These are phyloP conservation scores for Bedellia somnulentella DNA, from an alignment of 2,888 invertebrate genomes.

Conservation along the genomic window DNA sequence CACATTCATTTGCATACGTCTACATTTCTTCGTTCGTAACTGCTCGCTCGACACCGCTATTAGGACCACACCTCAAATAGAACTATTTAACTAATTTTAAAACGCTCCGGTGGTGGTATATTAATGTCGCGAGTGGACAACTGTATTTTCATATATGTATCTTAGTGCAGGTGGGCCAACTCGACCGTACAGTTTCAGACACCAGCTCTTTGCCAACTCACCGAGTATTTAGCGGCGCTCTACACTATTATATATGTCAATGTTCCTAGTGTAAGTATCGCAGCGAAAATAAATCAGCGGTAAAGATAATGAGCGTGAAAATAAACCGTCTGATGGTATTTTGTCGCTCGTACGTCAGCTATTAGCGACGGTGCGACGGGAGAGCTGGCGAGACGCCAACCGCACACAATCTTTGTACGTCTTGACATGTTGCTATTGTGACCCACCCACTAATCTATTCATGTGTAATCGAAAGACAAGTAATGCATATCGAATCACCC, in stretches of 20 bases:
- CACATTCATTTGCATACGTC: slow-evolving; percentile 24
- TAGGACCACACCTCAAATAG: slow-evolving; percentile 28
- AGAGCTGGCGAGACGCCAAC: slow-evolving; percentile 34
- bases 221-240: neutral
- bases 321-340: slow-evolving; percentile 45
- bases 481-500: slow-evolving; percentile 2
- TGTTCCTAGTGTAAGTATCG: slow-evolving; percentile 25
- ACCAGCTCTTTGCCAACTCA: slow-evolving; percentile 2
- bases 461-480: slow-evolving; percentile 7
- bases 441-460: slow-evolving; percentile 21
- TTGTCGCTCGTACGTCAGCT: slow-evolving; percentile 39
- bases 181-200: slow-evolving; percentile 14
- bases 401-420: slow-evolving; percentile 23
- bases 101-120: too few species aligned
- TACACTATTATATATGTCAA: slow-evolving; percentile 27
- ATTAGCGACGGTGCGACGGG: slow-evolving; percentile 22
- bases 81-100: slow-evolving; percentile 30
- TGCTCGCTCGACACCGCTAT: slow-evolving; percentile 19
- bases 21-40: too few species aligned
- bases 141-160: slow-evolving; percentile 29
- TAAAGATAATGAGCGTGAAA: slow-evolving; percentile 55
- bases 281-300: slow-evolving; percentile 52
- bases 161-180: slow-evolving; percentile 31
- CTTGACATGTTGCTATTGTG: too few species aligned
- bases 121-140: slow-evolving; percentile 31